Conservation (phyloP, 1,140 invertebrate genomes). For the Panagrolaimus sp. region DNA sequence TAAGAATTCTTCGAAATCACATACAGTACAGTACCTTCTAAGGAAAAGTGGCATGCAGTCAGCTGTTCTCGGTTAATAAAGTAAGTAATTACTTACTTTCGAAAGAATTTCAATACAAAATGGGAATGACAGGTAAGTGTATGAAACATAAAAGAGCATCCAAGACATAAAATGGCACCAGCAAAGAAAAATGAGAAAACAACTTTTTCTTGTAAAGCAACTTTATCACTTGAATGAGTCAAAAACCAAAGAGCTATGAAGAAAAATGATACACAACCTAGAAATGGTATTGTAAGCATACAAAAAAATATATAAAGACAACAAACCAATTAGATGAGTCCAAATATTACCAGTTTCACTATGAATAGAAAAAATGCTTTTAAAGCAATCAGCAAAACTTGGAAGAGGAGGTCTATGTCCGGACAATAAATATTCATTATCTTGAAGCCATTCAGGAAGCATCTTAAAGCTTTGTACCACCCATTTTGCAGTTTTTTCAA, state of each 20-base stretch:
- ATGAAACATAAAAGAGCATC: slow-evolving; percentile 94
- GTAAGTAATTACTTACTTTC: slow-evolving; percentile 70
- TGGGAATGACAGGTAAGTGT: slow-evolving; percentile 96
- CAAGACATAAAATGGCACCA: slow-evolving; percentile 92
- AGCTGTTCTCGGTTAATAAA: neutral
- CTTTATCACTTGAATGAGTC: slow-evolving; percentile 73
- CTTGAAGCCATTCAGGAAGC: slow-evolving; percentile 86
- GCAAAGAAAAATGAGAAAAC: slow-evolving; percentile 74
- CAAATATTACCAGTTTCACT: slow-evolving; percentile 94
- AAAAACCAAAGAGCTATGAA: slow-evolving; percentile 77
- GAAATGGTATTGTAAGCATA: slow-evolving; percentile 65
- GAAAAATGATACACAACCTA: slow-evolving; percentile 75
- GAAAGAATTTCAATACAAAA: slow-evolving; percentile 85
- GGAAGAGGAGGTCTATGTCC: slow-evolving; percentile 91
- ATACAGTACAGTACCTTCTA: too few species aligned
- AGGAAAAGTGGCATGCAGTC: too few species aligned
- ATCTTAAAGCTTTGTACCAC: slow-evolving; percentile 60
- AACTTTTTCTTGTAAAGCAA: slow-evolving; percentile 78
- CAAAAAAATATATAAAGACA: too few species aligned
- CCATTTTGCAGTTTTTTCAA: slow-evolving; percentile 25
- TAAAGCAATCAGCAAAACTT: slow-evolving; percentile 92
- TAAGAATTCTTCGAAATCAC: too few species aligned
- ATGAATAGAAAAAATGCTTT: slow-evolving; percentile 82
- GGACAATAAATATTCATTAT: slow-evolving; percentile 91
- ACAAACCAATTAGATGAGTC: slow-evolving; percentile 69